phyloP scores from a whole-genome alignment of 2,888 invertebrate genomes.

The Phlogophora meticulosa region DNA sequence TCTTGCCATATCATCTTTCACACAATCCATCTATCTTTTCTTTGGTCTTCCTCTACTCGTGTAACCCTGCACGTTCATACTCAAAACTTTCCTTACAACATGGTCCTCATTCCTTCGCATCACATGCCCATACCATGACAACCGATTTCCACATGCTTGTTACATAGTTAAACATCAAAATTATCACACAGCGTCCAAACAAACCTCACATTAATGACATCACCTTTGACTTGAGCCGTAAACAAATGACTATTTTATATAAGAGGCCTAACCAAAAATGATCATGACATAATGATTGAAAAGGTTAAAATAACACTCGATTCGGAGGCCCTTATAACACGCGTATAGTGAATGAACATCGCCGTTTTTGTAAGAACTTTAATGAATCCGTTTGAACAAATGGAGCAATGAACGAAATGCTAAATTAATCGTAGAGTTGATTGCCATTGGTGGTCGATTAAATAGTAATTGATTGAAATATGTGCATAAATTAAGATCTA shows the following conservation, averaged over 20 bases:
- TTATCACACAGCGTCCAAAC: slow-evolving; percentile 2
- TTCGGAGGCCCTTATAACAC: slow-evolving; percentile 12
- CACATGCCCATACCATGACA: too few relatives aligned
- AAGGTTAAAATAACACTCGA: slow-evolving; percentile 35
- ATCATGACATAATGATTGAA: slow-evolving; percentile 36
- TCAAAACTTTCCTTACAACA: too few relatives aligned
- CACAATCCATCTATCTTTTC: too few relatives aligned
- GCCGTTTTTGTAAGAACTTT: background rate
- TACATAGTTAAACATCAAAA: background rate
- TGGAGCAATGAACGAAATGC: background rate
- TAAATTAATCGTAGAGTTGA: background rate
- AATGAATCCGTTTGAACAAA: background rate
- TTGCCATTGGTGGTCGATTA: background rate
- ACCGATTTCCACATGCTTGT: too few relatives aligned
- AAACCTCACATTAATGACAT: slow-evolving; percentile 58
- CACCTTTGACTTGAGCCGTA: slow-evolving; percentile 32
- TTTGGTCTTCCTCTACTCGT: too few relatives aligned
- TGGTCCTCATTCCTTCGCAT: too few relatives aligned
- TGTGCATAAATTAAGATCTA: slow-evolving; percentile 4
- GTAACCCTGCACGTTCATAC: too few relatives aligned
- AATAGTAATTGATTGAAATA: slow-evolving; percentile 17
- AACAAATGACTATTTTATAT: slow-evolving; percentile 38
- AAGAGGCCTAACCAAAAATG: slow-evolving; percentile 26
- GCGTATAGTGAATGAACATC: background rate
- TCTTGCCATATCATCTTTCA: too few relatives aligned